Conservation (phyloP, 1,140 invertebrate genomes). For the Goniozus legneri region DNA sequence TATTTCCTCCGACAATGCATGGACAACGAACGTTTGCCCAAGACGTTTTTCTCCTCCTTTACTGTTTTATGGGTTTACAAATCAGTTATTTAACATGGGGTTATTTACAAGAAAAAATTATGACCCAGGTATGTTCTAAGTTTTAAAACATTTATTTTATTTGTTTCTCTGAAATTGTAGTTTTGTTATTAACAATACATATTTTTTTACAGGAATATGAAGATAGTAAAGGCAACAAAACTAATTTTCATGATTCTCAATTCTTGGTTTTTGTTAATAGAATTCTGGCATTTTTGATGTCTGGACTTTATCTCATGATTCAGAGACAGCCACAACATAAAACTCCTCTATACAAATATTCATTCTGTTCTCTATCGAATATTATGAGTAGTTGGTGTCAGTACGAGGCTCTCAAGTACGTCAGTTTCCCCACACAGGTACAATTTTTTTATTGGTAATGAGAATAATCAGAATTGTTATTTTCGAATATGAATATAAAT, state of each 20-base stretch:
- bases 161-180: too few relatives aligned
- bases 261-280: constrained; percentile 94
- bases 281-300: constrained; percentile 77
- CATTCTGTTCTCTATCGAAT: constrained; percentile 95
- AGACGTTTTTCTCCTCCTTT: constrained; percentile 61
- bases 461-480: neutral
- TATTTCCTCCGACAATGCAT: constrained; percentile 29
- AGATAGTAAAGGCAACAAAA: constrained; percentile 58
- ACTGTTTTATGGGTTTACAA: constrained; percentile 88
- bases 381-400: constrained; percentile 99
- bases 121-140: constrained; percentile 67
- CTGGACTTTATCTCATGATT: constrained; percentile 61
- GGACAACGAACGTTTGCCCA: constrained; percentile 51
- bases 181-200: too few relatives aligned
- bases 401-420: constrained; percentile 97
- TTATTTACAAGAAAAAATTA: constrained; percentile 88
- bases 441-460: constrained; percentile 5
- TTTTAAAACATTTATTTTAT: too few relatives aligned
- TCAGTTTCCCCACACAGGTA: constrained; percentile 96
- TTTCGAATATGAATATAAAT: neutral
- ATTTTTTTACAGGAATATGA: constrained; percentile 63
- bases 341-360: constrained; percentile 94
- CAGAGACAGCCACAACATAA: constrained; percentile 68
- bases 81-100: constrained; percentile 92
- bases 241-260: constrained; percentile 87